These are phyloP conservation scores for Campylomormyrus tamandua DNA, from an alignment of 2,113 vertebrate genomes.

Conservation along the genomic window DNA sequence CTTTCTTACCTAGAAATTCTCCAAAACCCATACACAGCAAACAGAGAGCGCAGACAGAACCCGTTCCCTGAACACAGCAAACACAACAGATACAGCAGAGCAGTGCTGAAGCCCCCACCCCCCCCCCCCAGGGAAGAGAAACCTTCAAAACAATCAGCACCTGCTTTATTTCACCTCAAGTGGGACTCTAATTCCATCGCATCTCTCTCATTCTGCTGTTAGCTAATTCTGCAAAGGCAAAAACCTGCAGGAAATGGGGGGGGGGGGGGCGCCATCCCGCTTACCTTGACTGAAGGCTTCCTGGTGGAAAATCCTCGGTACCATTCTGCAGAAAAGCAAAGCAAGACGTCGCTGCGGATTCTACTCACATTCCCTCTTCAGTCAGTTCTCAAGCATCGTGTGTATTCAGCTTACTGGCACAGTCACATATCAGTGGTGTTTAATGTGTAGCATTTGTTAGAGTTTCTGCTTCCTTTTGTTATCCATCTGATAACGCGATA, in stretches of 20 bases:
- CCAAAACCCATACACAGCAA: not conserved
- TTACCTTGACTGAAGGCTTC: conserved; percentile 66
- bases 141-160: not conserved
- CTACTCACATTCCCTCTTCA: not conserved
- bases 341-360: not conserved
- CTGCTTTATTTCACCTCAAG: not conserved
- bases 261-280: not conserved
- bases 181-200: not conserved
- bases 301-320: conserved; percentile 67
- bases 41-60: not conserved
- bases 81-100: not conserved
- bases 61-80: not conserved
- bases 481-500: not conserved
- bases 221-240: not conserved
- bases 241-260: not conserved
- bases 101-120: not conserved
- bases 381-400: not conserved
- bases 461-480: not conserved
- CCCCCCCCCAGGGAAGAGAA: not conserved
- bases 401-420: not conserved
- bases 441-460: not conserved
- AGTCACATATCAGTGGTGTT: not conserved
- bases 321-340: conserved; percentile 52
- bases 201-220: not conserved
- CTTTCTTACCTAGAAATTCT: not conserved